A percentile compares a stretch with the other conserved stretches of the same genome.
phyloP scores from a whole-genome alignment of 1,140 invertebrate genomes.

The Pseudomyrmex cubaensis region DNA sequence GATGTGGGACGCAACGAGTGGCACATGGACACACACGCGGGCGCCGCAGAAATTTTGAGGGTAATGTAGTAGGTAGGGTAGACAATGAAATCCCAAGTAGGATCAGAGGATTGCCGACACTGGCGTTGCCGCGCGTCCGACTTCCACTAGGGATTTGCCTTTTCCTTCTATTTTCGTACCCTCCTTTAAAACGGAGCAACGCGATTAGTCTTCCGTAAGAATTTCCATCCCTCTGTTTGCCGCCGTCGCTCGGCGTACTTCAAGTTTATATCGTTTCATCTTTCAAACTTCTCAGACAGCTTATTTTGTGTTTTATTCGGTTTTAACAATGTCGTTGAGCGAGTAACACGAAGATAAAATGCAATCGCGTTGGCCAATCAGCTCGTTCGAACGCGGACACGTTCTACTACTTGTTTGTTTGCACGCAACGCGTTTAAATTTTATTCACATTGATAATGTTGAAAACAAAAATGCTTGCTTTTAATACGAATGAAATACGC shows the following conservation, averaged over 20 bases:
- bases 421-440: no score
- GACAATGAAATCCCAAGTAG: slow-evolving; percentile 73
- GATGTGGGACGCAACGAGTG: slow-evolving; percentile 41
- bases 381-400: no score
- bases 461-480: no score
- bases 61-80: slow-evolving; percentile 64
- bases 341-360: no score
- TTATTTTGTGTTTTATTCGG: slow-evolving; percentile 52
- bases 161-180: slow-evolving; percentile 32
- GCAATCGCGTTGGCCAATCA: background rate
- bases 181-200: slow-evolving; percentile 60
- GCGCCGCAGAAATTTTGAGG: slow-evolving; percentile 63
- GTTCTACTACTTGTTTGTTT: no score
- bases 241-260: slow-evolving; percentile 44
- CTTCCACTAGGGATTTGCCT: slow-evolving; percentile 2
- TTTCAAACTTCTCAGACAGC: slow-evolving; percentile 66
- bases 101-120: slow-evolving; percentile 70
- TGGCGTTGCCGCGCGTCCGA: background rate
- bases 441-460: no score
- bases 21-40: slow-evolving; percentile 25
- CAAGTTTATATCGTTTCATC: slow-evolving; percentile 52
- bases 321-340: background rate
- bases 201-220: slow-evolving; percentile 65
- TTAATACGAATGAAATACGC: no score
- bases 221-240: slow-evolving; percentile 71